These are phyloP conservation scores for Octopus sinensis DNA, from an alignment of 1,140 invertebrate species.

Conservation along the genomic window DNA sequence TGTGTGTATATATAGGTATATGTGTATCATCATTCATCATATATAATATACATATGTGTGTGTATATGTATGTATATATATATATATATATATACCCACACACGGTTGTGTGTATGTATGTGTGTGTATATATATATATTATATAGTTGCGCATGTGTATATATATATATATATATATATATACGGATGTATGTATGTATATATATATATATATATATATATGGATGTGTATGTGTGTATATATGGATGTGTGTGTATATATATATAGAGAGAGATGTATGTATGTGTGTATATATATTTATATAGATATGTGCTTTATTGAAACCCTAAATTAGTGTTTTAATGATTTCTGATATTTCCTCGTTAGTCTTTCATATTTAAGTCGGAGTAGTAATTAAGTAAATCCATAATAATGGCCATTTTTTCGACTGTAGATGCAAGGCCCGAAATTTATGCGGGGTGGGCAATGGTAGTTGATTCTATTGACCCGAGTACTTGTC, in stretches of 20 bases:
- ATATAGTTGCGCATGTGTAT: not conserved
- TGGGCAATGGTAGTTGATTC: too few relatives aligned
- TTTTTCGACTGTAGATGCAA: too few relatives aligned
- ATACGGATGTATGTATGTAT: not conserved
- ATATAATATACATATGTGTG: not conserved
- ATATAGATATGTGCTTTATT: not conserved
- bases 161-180: constrained; percentile 5
- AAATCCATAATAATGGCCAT: too few relatives aligned
- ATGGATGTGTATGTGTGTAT: not conserved
- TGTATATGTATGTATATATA: not conserved
- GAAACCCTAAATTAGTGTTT: too few relatives aligned
- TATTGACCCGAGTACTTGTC: too few relatives aligned
- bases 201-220: not conserved
- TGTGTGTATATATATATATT: not conserved
- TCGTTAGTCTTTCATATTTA: too few relatives aligned
- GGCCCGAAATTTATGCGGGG: too few relatives aligned
- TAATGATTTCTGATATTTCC: too few relatives aligned
- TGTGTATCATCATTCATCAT: too few relatives aligned
- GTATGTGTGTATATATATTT: not conserved
- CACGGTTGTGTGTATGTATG: not conserved
- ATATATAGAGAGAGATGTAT: not conserved
- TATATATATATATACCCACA: not conserved
- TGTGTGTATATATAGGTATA: too few relatives aligned
- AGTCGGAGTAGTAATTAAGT: too few relatives aligned
- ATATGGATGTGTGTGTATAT: not conserved